Percentiles rank a stretch among this genome's conserved stretches.
Evolutionary conservation across 2,113 vertebrate species (phyloP).

Genomic region (Tachycineta bicolor): DNA sequence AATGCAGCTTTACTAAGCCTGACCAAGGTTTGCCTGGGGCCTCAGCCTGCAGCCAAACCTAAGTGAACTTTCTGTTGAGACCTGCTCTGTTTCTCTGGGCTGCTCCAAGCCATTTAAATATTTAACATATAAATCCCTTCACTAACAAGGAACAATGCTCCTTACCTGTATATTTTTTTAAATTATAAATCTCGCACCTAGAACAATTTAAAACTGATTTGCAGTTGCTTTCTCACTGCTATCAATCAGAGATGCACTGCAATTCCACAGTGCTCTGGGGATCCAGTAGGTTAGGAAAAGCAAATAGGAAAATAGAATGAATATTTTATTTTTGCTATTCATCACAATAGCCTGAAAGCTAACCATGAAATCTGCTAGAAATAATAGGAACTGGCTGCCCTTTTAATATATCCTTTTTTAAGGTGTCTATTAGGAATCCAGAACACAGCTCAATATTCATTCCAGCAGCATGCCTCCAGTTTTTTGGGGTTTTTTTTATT

Average conservation of each 20-base stretch:
- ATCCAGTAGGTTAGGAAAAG: background rate
- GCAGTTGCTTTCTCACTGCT: background rate
- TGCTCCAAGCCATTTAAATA: background rate
- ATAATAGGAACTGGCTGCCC: background rate
- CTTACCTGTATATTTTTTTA: background rate
- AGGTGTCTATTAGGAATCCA: background rate
- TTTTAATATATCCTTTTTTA: background rate
- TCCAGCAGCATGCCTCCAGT: background rate
- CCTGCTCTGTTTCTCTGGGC: background rate
- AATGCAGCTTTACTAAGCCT: rapidly evolving
- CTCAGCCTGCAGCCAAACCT: background rate
- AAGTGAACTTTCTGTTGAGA: background rate
- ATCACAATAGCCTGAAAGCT: conserved; percentile 6
- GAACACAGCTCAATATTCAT: background rate
- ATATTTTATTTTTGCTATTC: conserved; percentile 37
- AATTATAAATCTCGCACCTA: background rate
- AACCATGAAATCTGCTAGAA: conserved; percentile 27
- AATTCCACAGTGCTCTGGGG: conserved; percentile 9
- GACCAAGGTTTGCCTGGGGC: background rate
- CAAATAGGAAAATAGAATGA: conserved; percentile 4
- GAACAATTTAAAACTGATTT: background rate
- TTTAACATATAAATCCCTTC: background rate
- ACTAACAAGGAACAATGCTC: background rate
- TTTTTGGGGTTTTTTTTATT: background rate
- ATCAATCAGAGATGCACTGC: conserved; percentile 18